Conservation (phyloP, 1,140 invertebrate species). For the Pararge aegeria region DNA sequence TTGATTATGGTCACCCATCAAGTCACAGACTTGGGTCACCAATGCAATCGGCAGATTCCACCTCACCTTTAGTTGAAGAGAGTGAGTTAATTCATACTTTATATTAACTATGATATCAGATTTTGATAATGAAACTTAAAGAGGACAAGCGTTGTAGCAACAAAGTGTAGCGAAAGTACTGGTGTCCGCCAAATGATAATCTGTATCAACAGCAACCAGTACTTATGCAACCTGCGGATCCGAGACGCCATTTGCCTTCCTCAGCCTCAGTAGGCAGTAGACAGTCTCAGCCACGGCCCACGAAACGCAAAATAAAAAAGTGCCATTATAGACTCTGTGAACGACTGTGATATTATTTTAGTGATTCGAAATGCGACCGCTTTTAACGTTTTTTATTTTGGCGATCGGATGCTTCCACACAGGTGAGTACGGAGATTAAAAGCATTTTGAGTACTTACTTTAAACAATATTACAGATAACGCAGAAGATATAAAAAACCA, state of each 20-base stretch:
- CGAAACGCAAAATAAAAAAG: constrained; percentile 31
- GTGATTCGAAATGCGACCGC: constrained; percentile 29
- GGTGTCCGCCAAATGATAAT: constrained; percentile 77
- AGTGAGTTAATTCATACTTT: too few relatives aligned
- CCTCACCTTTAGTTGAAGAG: too few relatives aligned
- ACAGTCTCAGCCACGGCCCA: constrained; percentile 37
- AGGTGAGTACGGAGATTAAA: constrained; percentile 11
- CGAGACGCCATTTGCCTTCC: constrained; percentile 50
- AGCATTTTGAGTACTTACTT: background rate
- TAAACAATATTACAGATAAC: too few relatives aligned
- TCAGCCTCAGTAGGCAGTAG: constrained; percentile 47
- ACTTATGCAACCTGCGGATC: constrained; percentile 67
- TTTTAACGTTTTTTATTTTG: constrained; percentile 37
- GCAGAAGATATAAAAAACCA: too few relatives aligned
- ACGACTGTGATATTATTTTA: constrained; percentile 39
- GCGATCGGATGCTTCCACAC: constrained; percentile 32
- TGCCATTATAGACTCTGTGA: constrained; percentile 45
- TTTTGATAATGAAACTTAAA: constrained; percentile 22
- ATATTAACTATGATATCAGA: background rate
- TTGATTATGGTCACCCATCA: too few relatives aligned
- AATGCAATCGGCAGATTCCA: too few relatives aligned
- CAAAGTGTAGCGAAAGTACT: constrained; percentile 70
- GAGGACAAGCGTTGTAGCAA: constrained; percentile 44
- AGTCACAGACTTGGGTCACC: too few relatives aligned
- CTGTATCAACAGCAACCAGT: constrained; percentile 64